Evolutionary conservation across 2,113 vertebrate species (phyloP).

Genomic region (Malurus cyaneus): DNA sequence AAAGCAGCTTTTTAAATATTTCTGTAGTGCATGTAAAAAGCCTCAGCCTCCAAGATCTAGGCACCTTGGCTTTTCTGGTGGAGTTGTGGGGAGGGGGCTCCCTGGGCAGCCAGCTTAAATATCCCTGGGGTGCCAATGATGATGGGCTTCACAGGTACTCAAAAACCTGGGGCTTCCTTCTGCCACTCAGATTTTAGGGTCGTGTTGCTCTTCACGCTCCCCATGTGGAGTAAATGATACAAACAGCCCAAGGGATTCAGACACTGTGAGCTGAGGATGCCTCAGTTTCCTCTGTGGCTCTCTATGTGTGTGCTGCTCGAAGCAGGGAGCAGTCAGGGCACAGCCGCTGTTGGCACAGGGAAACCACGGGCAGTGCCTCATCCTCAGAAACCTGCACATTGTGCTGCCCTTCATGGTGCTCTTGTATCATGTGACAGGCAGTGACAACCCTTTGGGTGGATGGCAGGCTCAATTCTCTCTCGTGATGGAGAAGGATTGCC

Average conservation of each 20-base stretch:
- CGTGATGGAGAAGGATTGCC: background rate
- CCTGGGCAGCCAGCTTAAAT: background rate
- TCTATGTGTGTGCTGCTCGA: background rate
- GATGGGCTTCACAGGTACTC: background rate
- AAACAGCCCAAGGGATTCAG: background rate
- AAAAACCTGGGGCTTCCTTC: background rate
- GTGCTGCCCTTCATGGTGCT: background rate
- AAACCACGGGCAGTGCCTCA: background rate
- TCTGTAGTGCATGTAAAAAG: background rate
- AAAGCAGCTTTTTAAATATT: background rate
- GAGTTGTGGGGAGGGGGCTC: background rate
- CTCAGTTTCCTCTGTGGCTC: background rate
- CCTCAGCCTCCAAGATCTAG: background rate
- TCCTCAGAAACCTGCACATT: rapidly evolving
- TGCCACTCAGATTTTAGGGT: background rate
- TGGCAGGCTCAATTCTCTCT: background rate
- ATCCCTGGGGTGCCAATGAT: background rate
- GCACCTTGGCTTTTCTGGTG: background rate
- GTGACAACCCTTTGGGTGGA: background rate
- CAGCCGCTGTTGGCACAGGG: background rate
- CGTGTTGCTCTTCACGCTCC: background rate
- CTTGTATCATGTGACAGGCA: background rate
- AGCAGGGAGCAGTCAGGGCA: background rate
- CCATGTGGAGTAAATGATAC: background rate
- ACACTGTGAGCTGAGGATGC: background rate